Base-by-base conservation (phyloP, 1,140 invertebrate genomes). In the Idris sp. region DNA sequence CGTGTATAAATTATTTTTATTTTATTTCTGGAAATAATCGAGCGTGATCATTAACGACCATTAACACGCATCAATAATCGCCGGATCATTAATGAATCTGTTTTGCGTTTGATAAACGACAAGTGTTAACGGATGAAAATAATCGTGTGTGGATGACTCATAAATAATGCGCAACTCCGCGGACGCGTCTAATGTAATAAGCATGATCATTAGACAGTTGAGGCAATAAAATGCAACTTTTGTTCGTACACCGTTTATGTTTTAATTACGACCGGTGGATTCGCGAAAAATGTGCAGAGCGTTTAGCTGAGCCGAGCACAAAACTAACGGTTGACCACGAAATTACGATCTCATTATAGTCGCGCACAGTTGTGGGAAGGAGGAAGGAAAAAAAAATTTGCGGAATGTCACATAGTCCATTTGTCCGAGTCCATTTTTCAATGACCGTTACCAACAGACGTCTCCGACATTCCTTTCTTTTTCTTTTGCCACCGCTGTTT, bases 251-350 rank as follows among this genome's bases (percentile, higher is more conserved):
- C 11, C 31, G 30, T 62, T 65, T 65, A 73, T 73, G 69, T 73
- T 73, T 74, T 65, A 74, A 74, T 67, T 61, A 74, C 61, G 25
- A 56, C 69, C 43, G 35, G 38, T 65, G 30, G 69, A 46, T 65
- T 65, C 26, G 59, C 36, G 61, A 59, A 73, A 73, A 65, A 65
- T 73, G 35, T 11, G 6, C 33, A 0, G 25, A 48, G 46, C 28
- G 9, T n/a, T n/a, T n/a, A n/a, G n/a, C n/a, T n/a, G n/a, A n/a
- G n/a, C n/a, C n/a, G n/a, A n/a, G n/a, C n/a, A n/a, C n/a, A n/a
- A n/a, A n/a, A n/a, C n/a, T 64, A 73, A 62, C 51, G 69, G 69
- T 73, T 54, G 68, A 64, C 69, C 69, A 53, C 69, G 53, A 73
- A 31, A 35, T 9, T 28, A 36, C 13, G 26, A 19, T 13, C 43